phyloP scores from a whole-genome alignment of 1,140 invertebrate species.

The Drosophila santomea region DNA sequence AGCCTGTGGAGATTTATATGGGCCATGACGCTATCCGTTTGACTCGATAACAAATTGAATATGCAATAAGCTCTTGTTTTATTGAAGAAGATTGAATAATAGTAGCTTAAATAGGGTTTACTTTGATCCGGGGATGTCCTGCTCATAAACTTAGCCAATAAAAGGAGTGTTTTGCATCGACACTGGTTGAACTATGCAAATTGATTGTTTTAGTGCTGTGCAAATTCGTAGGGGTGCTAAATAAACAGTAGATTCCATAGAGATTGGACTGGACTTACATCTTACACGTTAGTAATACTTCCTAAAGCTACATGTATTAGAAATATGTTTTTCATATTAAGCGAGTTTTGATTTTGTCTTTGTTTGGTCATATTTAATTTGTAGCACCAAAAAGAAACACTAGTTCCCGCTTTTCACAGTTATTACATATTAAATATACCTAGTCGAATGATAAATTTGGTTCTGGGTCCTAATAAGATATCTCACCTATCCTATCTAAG shows the following conservation, averaged over 20 bases:
- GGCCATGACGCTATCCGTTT: constrained; percentile 31
- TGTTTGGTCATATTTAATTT: no score
- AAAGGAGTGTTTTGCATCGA: constrained; percentile 6
- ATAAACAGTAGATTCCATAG: background rate
- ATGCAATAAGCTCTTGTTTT: constrained; percentile 54
- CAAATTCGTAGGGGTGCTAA: constrained; percentile 19
- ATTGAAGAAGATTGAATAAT: constrained; percentile 51
- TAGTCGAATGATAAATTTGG: background rate
- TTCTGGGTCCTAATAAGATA: background rate
- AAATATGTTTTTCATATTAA: background rate
- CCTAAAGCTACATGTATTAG: constrained; percentile 2
- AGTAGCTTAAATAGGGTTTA: constrained; percentile 40
- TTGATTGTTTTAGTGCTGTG: constrained; percentile 8
- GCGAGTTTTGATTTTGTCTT: background rate
- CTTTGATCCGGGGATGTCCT: constrained; percentile 14
- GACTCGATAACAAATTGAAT: constrained; percentile 46
- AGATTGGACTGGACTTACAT: constrained; percentile 17
- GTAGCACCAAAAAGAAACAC: no score
- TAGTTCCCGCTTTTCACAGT: background rate
- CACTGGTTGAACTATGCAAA: constrained; percentile 15
- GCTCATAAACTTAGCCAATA: constrained; percentile 14
- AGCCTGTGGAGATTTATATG: constrained; percentile 53
- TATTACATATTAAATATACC: background rate
- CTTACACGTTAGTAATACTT: constrained; percentile 48
- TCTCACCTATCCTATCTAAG: constrained; percentile 15